phyloP scores from a whole-genome alignment of 2,113 vertebrate species.

The Hiodon tergisus region DNA sequence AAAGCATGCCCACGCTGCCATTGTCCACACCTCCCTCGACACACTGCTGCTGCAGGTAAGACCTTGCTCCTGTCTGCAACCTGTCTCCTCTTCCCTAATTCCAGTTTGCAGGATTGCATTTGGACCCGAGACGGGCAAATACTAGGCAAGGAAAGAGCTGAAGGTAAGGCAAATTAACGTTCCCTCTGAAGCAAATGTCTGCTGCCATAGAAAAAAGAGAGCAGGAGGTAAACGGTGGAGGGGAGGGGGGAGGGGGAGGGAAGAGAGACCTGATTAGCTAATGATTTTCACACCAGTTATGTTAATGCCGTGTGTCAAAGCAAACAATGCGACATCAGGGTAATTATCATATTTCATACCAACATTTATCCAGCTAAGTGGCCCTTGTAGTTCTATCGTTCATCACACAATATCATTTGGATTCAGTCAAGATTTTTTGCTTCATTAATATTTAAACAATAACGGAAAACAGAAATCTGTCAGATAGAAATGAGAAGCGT shows the following conservation, averaged over 20 bases:
- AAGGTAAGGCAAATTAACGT: constrained; percentile 3
- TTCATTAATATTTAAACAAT: neutral
- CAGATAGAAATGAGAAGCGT: neutral
- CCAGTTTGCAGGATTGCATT: constrained; percentile 8
- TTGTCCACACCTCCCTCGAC: constrained; percentile 32
- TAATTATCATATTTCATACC: constrained; percentile 7
- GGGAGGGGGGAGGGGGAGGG: constrained; percentile 17
- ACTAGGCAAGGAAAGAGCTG: constrained; percentile 1
- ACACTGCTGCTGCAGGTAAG: neutral
- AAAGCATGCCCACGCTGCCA: neutral
- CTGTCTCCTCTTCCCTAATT: constrained; percentile 16
- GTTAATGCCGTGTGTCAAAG: constrained; percentile 6
- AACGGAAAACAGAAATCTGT: neutral
- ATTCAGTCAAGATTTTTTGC: neutral
- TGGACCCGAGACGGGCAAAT: neutral
- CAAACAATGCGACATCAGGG: constrained; percentile 1
- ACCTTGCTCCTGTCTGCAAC: constrained; percentile 20
- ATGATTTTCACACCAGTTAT: constrained; percentile 15
- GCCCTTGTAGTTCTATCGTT: neutral
- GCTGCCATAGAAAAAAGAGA: constrained; percentile 6
- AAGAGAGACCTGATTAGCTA: constrained; percentile 9
- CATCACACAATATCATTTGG: neutral
- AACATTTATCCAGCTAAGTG: neutral
- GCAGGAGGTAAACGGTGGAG: constrained; percentile 16
- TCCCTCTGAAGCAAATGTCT: constrained; percentile 25